Base-by-base conservation (phyloP, 2,113 vertebrate genomes). In the Rhea pennata region DNA sequence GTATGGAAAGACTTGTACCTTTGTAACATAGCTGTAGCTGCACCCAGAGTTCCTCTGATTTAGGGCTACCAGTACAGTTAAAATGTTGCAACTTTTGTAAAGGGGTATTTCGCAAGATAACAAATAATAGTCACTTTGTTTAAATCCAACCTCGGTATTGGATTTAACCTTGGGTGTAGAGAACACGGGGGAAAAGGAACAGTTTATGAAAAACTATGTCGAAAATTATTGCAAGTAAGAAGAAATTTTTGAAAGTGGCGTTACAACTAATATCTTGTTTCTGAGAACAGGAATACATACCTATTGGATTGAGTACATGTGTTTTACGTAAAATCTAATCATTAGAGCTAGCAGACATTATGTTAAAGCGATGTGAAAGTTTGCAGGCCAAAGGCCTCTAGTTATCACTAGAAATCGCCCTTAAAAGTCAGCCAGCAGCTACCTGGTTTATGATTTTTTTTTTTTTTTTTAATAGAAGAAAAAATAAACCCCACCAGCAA, bases 171-270 rank as follows among this genome's bases (percentile, higher is more conserved):
- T 6, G 19, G 9, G 1, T 9, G 5, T 2, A 15, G 27, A 44
- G 48, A 54, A 54, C 15, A 15, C 5, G 14, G 15, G 14, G 15
- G 59, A 82, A 82, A 83, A 84, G 22, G 31, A 67, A 23, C 1
- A 15, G 39, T 78, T 46, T 81, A 11, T 36, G 51, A 56, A 40
- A 40, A 91, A 48, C 31, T 56, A 40, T 0, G 0, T 0, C 74
- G 59, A 76, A 50, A 93, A 88, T 65, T 19, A 42, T 29, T 39
- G 39, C 10, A 51, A 71, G 15, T 14, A 42, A 82, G 51, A 6
- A 15, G 31, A 46, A 67, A 19, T 23, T 50, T 12, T 81, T 80
- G 64, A 59, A 86, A 48, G 67, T 74, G 72, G 76, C 4, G 5
- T 73, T 80, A 36, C 7, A 73, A 44, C 13, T 75, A 33, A 53